Percentiles rank a stretch among this genome's conserved stretches.
Conservation (phyloP, 2,113 vertebrate genomes). For the Mormyrus iriodes region DNA sequence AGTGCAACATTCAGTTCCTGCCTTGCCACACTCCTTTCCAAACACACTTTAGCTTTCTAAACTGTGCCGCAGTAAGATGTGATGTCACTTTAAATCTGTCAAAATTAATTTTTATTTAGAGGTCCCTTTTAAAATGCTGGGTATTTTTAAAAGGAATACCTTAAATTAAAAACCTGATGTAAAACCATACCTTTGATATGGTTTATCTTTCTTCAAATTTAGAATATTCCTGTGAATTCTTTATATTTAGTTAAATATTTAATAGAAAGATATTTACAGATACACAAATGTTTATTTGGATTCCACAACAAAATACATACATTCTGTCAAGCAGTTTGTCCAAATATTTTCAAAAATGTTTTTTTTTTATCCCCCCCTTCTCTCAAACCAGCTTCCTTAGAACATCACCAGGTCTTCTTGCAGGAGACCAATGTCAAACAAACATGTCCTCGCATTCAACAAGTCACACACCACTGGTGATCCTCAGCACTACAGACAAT, state of each 20-base stretch:
- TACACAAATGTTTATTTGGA: not conserved
- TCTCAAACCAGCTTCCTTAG: not conserved
- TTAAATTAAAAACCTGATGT: not conserved
- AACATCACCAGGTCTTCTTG: not conserved
- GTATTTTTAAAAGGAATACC: not conserved
- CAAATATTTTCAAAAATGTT: not conserved
- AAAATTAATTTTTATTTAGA: not conserved
- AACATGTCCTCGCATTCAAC: not conserved
- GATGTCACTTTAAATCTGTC: not conserved
- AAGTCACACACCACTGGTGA: not conserved
- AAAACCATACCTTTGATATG: not conserved
- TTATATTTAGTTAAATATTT: not conserved
- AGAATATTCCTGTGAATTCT: not conserved
- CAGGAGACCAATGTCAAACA: not conserved
- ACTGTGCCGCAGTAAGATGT: not conserved
- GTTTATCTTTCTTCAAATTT: not conserved
- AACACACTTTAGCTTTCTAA: not conserved
- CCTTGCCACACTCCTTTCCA: not conserved
- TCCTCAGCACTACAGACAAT: not conserved
- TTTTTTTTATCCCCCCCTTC: not conserved
- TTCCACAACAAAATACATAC: not conserved
- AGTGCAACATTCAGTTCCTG: not conserved
- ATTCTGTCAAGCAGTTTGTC: not conserved
- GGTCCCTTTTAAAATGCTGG: not conserved
- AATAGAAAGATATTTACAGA: not conserved